A percentile compares a stretch with the other conserved stretches of the same genome.
Conservation (phyloP, 2,888 invertebrate species). For the Lamproptera curius region DNA sequence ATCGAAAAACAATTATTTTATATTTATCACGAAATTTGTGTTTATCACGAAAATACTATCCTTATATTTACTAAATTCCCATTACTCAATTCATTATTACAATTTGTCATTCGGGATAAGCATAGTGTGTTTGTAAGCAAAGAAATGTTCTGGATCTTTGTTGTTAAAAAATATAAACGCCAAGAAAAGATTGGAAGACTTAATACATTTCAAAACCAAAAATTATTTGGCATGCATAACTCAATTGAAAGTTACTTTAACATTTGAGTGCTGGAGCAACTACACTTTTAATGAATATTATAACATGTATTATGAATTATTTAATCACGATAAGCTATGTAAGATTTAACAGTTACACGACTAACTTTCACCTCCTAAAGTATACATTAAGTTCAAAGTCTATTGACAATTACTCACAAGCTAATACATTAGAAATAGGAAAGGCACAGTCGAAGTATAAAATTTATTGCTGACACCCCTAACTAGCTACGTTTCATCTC, state of each 20-base stretch:
- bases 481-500: slow-evolving; percentile 56
- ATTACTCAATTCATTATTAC: slow-evolving; percentile 57
- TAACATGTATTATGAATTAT: background rate
- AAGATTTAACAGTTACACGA: slow-evolving; percentile 44
- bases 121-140: background rate
- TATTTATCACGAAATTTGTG: slow-evolving; percentile 73
- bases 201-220: slow-evolving; percentile 22
- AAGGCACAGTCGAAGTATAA: slow-evolving; percentile 78
- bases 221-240: background rate
- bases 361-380: slow-evolving; percentile 53
- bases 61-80: slow-evolving; percentile 72
- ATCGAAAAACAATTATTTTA: slow-evolving; percentile 68
- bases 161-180: slow-evolving; percentile 25
- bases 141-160: slow-evolving; percentile 6
- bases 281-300: slow-evolving; percentile 4
- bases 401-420: slow-evolving; percentile 64
- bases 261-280: background rate
- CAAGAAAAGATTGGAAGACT: slow-evolving; percentile 28
- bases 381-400: slow-evolving; percentile 65
- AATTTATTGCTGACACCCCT: slow-evolving; percentile 77
- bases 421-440: slow-evolving; percentile 76
- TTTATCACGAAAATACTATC: slow-evolving; percentile 75
- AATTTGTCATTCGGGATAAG: slow-evolving; percentile 1
- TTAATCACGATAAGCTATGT: slow-evolving; percentile 12
- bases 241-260: slow-evolving; percentile 1